Base-by-base conservation (phyloP, 2,797 vertebrate genomes). In the Antennarius maculatus region DNA sequence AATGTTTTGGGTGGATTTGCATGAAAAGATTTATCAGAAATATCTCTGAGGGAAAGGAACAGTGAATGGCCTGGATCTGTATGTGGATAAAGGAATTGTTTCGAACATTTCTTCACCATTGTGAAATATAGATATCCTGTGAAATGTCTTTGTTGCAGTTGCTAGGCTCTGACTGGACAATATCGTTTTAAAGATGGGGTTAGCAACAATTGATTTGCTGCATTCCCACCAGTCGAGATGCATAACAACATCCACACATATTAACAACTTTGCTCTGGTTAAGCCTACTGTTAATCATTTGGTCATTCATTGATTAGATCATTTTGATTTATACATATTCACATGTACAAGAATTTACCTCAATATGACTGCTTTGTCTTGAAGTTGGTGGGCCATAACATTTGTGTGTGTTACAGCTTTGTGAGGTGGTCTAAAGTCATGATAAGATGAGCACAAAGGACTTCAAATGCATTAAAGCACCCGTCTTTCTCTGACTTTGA, bases 401-500 rank as follows among this genome's bases (percentile, higher is more conserved):
- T 59, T 55, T 45, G 52, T 60, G 66, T 13, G 31, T 61, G 81
- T 56, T 15, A 27, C 37, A 58, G 37, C 49, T 51, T 55, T 86
- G 69, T 75, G 76, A 82, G 82, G 61, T 28, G 55, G 64, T 75
- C 61, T 54, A 56, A 71, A 63, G 54, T 76, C 56, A 61, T 54
- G 77, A 77, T 83, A 61, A 84, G 83, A 82, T 41, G 71, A 83
- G 57, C 69, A 88, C 85, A 89, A 85, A 84, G 62, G 61, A 54
- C 63, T 63, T 43, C 11, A 15, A 56, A n/a, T 41, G 69, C 63
- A 48, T 75, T 56, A 47, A 62, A 70, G 75, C 69, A 59, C 14
- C 54, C 45, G 16, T 31, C 53, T 13, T 31, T 61, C 63, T 61
- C 69, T 45, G 59, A 69, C 70, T 82, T 65, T 81, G 84, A 90